Evolutionary conservation across 2,113 vertebrate genomes (phyloP), one percentile per base, ranked within the genome.

Genomic region (Leucoraja erinaceus): DNA sequence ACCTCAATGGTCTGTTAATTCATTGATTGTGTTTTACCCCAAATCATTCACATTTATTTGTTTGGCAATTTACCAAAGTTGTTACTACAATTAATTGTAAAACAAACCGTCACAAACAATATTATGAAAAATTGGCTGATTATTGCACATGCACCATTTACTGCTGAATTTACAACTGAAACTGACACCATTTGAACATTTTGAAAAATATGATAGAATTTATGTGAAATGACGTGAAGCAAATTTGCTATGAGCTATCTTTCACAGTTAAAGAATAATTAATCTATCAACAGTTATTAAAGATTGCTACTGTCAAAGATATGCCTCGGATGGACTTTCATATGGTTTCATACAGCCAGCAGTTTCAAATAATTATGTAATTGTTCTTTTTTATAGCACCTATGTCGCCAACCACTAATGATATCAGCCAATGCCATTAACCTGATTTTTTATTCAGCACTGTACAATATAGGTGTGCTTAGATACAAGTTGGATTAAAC

Each of bases 311-410:
- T 61, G 14, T 68, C 4, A 38, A 38, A 18, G 3, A 68, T 20
- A 66, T 22, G 63, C 8, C n/a, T 90, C 86, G 31, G 88, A 72
- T 91, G 88, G 16, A 91, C 66, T 91, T 72, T 72, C 66, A 47
- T 91, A 68, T 12, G 11, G 18, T 70, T 70, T 91, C 16, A 28
- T 31, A 25, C 47, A 47, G 18, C 68, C 33, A 70, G 88, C 88
- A 90, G 63, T 91, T 90, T 90, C 56, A 5, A 47, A 11, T 31
- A 38, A 0, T 38, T 70, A 90, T 22, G 33, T 90, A 70, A 90
- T 70, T 38, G 66, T 14, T 18, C 31, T 70, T 10, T n/a, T 66
- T 90, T 90, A 90, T 38, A 22, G 33, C 10, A 72, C 88, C 4
- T 22, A 70, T 4, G 25, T 0, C 70, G 88, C 61, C 31, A 72